A percentile compares a stretch with the other conserved stretches of the same genome.
These are phyloP conservation scores for Herpetotheres cachinnans DNA, from an alignment of 2,113 vertebrate species.

Conservation along the genomic window DNA sequence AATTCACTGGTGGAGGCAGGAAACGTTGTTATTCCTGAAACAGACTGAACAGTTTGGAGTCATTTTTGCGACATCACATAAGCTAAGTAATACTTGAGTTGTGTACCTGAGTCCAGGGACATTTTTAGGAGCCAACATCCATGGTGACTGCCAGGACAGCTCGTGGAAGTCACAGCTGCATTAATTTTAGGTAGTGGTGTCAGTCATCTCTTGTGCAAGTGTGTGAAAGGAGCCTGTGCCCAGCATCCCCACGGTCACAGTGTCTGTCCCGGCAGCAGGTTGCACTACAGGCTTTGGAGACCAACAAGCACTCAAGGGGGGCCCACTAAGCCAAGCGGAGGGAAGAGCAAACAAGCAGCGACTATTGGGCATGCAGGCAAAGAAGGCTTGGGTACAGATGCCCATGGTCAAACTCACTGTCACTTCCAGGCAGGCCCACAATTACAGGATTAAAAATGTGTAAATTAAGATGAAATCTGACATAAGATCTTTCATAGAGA, in stretches of 20 bases:
- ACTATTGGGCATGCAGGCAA: background rate
- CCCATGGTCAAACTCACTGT: background rate
- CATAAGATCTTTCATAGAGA: background rate
- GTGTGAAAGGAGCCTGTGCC: background rate
- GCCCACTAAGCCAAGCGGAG: background rate
- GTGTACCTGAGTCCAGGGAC: background rate
- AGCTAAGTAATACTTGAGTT: background rate
- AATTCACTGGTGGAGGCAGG: background rate
- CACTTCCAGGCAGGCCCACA: background rate
- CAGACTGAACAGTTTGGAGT: background rate
- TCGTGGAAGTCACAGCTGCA: background rate
- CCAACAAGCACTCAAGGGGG: rapidly evolving
- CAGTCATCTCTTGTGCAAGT: background rate
- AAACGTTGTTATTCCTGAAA: background rate
- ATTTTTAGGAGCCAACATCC: background rate
- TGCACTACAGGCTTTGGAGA: background rate
- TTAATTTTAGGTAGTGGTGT: background rate
- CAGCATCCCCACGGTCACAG: background rate
- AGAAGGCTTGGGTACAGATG: background rate
- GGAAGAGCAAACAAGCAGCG: background rate
- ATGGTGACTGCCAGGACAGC: background rate
- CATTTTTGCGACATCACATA: background rate
- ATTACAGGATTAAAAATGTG: background rate
- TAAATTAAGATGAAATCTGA: background rate
- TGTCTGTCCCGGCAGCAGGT: background rate